These are phyloP conservation scores for Agrotis puta DNA, from an alignment of 2,888 invertebrate genomes.

Conservation along the genomic window DNA sequence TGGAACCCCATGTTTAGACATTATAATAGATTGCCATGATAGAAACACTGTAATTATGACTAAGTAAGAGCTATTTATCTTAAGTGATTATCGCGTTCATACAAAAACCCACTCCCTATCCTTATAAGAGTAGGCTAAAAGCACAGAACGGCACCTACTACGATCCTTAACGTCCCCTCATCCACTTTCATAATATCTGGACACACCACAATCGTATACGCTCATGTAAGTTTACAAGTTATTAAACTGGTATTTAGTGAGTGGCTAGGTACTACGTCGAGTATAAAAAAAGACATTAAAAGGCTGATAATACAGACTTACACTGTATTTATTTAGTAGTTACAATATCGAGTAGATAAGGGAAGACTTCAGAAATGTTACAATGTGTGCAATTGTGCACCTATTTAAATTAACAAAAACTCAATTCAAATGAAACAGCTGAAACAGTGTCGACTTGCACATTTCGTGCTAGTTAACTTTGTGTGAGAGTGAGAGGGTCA, in stretches of 20 bases:
- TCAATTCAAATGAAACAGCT: slow-evolving; percentile 16
- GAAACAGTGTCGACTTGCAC: slow-evolving; percentile 7
- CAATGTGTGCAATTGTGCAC: too few relatives aligned
- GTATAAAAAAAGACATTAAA: too few relatives aligned
- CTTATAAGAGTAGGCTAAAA: neutral
- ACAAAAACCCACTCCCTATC: neutral
- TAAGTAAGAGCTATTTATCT: slow-evolving; percentile 15
- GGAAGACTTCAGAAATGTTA: neutral
- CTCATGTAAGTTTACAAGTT: neutral
- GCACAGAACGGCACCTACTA: too few relatives aligned
- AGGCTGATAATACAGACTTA: too few relatives aligned
- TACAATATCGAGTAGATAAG: neutral
- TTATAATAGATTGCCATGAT: slow-evolving; percentile 42
- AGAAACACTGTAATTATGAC: slow-evolving; percentile 28
- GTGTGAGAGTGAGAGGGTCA: too few relatives aligned
- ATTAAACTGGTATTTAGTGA: neutral
- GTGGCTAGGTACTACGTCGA: too few relatives aligned
- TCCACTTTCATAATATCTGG: too few relatives aligned
- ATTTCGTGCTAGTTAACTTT: too few relatives aligned
- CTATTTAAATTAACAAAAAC: slow-evolving; percentile 1
- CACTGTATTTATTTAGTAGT: neutral
- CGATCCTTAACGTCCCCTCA: too few relatives aligned
- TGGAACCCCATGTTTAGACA: slow-evolving; percentile 33
- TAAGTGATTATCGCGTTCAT: neutral
- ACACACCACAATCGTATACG: neutral